Conservation (phyloP, 2,888 invertebrate species). For the Trilocha varians region DNA sequence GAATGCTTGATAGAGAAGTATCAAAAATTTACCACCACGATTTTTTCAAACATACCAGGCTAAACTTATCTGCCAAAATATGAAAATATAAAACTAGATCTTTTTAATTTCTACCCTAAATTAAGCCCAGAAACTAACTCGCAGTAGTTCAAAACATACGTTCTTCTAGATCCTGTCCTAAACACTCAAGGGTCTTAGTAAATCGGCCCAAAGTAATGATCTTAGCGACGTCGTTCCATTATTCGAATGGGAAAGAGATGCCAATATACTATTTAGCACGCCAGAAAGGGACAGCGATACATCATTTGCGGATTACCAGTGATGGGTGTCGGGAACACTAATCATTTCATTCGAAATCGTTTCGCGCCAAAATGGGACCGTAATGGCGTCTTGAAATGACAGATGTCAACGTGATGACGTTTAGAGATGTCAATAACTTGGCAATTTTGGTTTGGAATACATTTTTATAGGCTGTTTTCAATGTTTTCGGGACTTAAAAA, state of each 20-base stretch:
- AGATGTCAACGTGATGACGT: constrained; percentile 32
- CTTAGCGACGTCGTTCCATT: neutral
- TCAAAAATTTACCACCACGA: too few relatives aligned
- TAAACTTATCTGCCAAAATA: too few relatives aligned
- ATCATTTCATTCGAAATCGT: constrained; percentile 33
- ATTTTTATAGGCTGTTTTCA: too few relatives aligned
- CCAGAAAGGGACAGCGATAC: constrained; percentile 19
- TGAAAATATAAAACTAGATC: too few relatives aligned
- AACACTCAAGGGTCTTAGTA: neutral
- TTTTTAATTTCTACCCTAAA: too few relatives aligned
- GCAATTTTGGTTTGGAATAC: neutral
- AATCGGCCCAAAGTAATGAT: neutral
- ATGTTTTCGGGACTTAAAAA: too few relatives aligned
- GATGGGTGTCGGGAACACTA: constrained; percentile 41
- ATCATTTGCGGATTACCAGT: constrained; percentile 37
- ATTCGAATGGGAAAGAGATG: constrained; percentile 29
- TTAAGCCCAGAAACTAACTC: too few relatives aligned
- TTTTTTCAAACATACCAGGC: too few relatives aligned
- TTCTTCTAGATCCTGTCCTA: neutral
- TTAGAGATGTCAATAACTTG: neutral
- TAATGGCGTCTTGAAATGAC: constrained; percentile 58
- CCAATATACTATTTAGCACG: constrained; percentile 11
- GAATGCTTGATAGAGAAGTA: too few relatives aligned
- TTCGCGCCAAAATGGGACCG: constrained; percentile 24
- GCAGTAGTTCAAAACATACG: too few relatives aligned